These are phyloP conservation scores for Acanthopleura granulata DNA, from an alignment of 2,888 invertebrate genomes.

Conservation along the genomic window DNA sequence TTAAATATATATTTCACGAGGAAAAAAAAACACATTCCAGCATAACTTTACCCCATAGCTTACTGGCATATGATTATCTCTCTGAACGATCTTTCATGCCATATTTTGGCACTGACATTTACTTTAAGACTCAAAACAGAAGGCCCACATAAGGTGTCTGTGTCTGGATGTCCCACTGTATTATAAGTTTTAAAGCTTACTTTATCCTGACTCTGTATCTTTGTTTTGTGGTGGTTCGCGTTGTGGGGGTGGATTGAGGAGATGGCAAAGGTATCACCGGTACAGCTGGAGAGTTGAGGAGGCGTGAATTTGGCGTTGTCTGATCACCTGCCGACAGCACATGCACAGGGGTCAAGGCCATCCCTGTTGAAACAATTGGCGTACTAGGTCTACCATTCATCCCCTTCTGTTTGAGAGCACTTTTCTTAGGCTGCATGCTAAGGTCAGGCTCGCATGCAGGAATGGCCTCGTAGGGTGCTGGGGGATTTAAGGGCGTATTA, in stretches of 20 bases:
- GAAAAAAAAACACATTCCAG: too few species aligned
- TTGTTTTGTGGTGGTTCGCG: conserved; percentile 12
- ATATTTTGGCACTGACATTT: too few species aligned
- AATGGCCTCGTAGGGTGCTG: conserved; percentile 55
- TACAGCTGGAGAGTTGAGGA: not conserved
- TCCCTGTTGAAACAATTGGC: not conserved
- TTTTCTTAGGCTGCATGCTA: conserved; percentile 67
- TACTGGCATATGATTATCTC: too few species aligned
- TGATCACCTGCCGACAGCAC: not conserved
- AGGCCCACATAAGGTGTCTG: too few species aligned
- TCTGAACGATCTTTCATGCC: too few species aligned
- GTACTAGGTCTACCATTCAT: conserved; percentile 12
- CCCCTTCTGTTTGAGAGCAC: conserved; percentile 65
- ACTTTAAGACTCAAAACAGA: too few species aligned
- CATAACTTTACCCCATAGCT: too few species aligned
- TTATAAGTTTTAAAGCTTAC: not conserved
- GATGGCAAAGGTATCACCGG: conserved; percentile 8
- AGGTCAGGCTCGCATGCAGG: conserved; percentile 69
- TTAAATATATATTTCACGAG: too few species aligned
- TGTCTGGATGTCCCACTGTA: too few species aligned
- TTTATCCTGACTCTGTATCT: conserved; percentile 5
- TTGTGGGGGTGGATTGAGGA: conserved; percentile 18
- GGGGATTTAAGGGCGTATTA: conserved; percentile 17
- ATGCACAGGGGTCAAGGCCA: not conserved
- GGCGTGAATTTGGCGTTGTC: not conserved